A percentile compares a stretch with the other conserved stretches of the same genome.
Evolutionary conservation across 2,113 vertebrate genomes (phyloP).

Genomic region (Mustelus asterias): DNA sequence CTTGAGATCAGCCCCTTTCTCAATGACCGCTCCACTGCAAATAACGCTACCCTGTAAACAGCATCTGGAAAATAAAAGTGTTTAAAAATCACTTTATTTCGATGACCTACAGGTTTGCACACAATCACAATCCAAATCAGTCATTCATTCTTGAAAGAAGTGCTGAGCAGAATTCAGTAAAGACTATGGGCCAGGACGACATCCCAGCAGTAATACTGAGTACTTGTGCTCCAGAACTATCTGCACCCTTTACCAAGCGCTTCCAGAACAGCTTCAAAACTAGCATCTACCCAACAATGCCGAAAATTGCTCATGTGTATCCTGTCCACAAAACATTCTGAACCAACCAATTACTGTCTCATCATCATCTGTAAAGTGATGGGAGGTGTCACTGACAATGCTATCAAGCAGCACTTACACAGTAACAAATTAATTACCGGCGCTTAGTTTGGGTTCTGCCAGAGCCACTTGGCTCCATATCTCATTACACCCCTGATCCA

Average conservation of each 20-base stretch:
- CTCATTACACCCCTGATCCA: background rate
- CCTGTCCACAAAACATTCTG: background rate
- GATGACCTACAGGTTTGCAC: background rate
- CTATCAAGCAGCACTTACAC: no score
- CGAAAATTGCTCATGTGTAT: background rate
- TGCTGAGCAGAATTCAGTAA: background rate
- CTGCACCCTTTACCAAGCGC: background rate
- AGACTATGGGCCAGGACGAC: no score
- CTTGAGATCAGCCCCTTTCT: conserved; percentile 83
- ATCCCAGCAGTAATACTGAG: no score
- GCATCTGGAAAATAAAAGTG: conserved; percentile 61
- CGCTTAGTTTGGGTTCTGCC: background rate
- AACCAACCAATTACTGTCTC: background rate
- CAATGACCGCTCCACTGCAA: conserved; percentile 81
- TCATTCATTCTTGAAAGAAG: background rate
- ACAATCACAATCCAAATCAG: background rate
- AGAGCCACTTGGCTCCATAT: background rate
- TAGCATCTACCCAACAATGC: background rate
- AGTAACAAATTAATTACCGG: background rate
- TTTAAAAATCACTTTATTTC: background rate
- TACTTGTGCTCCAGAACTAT: no score
- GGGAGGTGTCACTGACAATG: background rate
- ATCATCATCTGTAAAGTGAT: background rate
- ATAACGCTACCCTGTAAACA: conserved; percentile 85
- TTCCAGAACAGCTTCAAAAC: background rate